phyloP scores from a whole-genome alignment of 2,113 vertebrate species.

The Myrmophylax atrothorax region DNA sequence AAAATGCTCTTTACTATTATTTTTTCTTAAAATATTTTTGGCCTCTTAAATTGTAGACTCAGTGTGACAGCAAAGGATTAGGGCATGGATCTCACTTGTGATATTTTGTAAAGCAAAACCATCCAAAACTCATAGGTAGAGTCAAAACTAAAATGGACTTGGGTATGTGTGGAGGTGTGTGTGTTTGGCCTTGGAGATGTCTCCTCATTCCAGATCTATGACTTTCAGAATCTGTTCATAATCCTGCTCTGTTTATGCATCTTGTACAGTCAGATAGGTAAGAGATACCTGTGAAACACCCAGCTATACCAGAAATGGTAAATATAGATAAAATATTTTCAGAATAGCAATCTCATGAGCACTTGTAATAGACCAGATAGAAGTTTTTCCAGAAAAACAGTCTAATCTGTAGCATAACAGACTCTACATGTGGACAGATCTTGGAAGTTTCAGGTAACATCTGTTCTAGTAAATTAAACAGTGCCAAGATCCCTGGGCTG shows the following conservation, averaged over 20 bases:
- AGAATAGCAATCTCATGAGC: neutral
- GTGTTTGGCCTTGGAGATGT: neutral
- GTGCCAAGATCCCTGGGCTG: neutral
- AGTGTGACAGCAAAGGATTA: neutral
- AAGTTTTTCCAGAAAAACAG: neutral
- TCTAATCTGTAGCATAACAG: neutral
- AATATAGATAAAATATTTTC: neutral
- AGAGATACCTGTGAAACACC: neutral
- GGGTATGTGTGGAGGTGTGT: accelerated
- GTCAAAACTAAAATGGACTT: neutral
- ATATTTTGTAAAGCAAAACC: neutral
- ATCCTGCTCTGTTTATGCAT: neutral
- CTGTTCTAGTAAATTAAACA: neutral
- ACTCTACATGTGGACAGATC: neutral
- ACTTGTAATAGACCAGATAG: neutral
- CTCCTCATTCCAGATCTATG: neutral
- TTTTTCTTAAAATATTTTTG: neutral
- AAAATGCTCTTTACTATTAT: neutral
- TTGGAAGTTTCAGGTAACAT: neutral
- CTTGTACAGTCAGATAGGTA: neutral
- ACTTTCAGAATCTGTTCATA: neutral
- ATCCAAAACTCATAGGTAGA: neutral
- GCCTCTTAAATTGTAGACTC: neutral
- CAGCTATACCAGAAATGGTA: neutral
- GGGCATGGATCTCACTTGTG: neutral